Conservation (phyloP, 2,113 vertebrate genomes). For the Stictonetta naevosa region DNA sequence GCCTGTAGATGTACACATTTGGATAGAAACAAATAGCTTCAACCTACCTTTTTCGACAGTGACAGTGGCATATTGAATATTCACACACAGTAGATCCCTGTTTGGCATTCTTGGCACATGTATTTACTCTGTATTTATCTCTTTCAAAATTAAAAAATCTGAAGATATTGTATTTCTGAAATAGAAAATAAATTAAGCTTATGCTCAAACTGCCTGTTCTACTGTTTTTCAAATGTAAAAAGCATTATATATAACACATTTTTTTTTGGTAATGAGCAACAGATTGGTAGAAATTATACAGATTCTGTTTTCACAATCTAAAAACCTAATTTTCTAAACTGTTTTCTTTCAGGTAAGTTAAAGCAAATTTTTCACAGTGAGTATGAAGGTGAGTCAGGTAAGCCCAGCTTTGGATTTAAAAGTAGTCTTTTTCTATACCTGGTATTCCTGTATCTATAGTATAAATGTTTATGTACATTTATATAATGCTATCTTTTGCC, state of each 20-base stretch:
- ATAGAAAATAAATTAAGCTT: not conserved
- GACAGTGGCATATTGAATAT: not conserved
- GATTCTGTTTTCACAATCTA: not conserved
- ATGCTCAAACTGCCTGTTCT: not conserved
- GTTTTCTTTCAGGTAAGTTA: conserved; percentile 66
- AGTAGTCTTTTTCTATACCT: not conserved
- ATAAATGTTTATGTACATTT: not conserved
- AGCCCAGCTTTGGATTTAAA: not conserved
- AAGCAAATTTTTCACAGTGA: conserved; percentile 8
- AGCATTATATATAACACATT: not conserved
- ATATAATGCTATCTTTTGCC: not conserved
- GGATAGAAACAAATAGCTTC: not conserved
- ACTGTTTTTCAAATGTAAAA: not conserved
- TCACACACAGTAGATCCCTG: not conserved
- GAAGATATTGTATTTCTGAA: not conserved
- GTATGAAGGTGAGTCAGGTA: conserved; percentile 44
- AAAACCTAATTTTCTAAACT: conserved; percentile 29
- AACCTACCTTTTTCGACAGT: not conserved
- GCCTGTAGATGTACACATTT: not conserved
- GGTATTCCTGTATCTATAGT: not conserved
- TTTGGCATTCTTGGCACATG: not conserved
- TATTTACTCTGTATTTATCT: not conserved
- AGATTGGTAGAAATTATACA: not conserved
- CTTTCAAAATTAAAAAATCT: not conserved
- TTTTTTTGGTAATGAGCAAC: not conserved